Evolutionary conservation across 2,797 vertebrate species (phyloP), one percentile per base, ranked within the genome.

Genomic region (Pagetopsis macropterus): DNA sequence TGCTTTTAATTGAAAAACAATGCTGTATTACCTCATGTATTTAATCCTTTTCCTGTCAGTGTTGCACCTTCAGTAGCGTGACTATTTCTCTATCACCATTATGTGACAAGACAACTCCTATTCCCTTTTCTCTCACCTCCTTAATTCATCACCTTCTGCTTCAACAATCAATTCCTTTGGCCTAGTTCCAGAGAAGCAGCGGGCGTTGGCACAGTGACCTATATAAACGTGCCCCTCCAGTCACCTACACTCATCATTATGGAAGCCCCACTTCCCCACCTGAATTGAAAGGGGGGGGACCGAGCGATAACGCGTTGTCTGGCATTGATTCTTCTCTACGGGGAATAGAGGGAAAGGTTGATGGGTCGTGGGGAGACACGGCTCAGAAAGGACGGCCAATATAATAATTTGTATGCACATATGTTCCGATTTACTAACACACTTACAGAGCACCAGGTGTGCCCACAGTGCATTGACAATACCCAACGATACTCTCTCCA

Each of bases 201-300:
- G 6, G 62, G 67, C 83, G 71, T 49, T 87, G 87, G 86, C 88
- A 90, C 72, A 69, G 67, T 90, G 87, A 91, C 90, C 89, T 85
- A 89, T 69, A 80, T 88, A 88, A 84, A 72, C 3, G 12, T 62
- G 49, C 62, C 79, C 62, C 65, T 66, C 52, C 70, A 54, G 31
- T 31, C 54, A 62, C 37, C 82, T 70, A 33, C 67, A 55, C 49
- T 55, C 70, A 78, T 75, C 27, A 75, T 63, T 41, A 59, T 70
- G 66, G 62, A 79, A 62, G 23, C 43, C 23, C 45, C 31, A 4
- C n/a, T 41, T 57, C 27, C 57, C 41, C n/a, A 17, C 46, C 19
- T 68, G 40, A 79, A 82, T 83, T 62, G 52, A 71, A 86, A 69
- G 17, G 4, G 4, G 9, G 27, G 59, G 65, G 21, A 54, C 21